phyloP scores from a whole-genome alignment of 1,140 invertebrate species.

The Zeugodacus cucurbitae region DNA sequence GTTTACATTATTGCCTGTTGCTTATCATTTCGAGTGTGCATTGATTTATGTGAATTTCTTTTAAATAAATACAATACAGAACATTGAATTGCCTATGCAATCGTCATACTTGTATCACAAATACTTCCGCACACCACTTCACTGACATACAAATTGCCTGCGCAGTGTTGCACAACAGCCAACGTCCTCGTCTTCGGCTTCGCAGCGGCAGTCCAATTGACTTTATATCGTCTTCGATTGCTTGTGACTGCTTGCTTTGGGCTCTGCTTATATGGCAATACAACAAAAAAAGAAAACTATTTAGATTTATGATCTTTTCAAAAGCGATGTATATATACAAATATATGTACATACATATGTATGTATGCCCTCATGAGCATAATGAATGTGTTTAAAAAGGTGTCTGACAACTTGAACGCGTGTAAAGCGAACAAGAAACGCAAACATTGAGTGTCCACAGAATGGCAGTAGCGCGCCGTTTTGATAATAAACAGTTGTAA shows the following conservation, averaged over 20 bases:
- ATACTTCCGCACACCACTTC: background rate
- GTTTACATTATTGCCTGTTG: conserved; percentile 11
- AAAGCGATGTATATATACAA: background rate
- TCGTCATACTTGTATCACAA: background rate
- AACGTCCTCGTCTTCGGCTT: background rate
- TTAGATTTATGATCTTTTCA: conserved; percentile 33
- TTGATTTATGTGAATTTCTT: conserved; percentile 42
- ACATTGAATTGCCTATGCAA: conserved; percentile 1
- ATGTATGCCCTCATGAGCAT: background rate
- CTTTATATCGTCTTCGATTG: conserved; percentile 3
- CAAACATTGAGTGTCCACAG: background rate
- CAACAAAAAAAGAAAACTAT: background rate
- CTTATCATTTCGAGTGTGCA: conserved; percentile 39
- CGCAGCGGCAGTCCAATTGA: background rate
- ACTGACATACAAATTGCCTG: background rate
- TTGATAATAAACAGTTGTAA: background rate
- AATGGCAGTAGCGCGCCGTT: background rate
- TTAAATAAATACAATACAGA: conserved; percentile 33
- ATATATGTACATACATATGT: background rate
- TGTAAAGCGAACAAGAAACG: background rate
- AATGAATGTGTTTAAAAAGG: conserved; percentile 35
- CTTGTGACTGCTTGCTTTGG: background rate
- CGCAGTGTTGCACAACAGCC: background rate
- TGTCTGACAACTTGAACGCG: conserved; percentile 4
- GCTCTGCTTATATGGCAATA: background rate